Percentiles rank a stretch among this genome's conserved stretches.
Evolutionary conservation across 2,888 invertebrate species (phyloP).

Genomic region (Pseudococcus longispinus): DNA sequence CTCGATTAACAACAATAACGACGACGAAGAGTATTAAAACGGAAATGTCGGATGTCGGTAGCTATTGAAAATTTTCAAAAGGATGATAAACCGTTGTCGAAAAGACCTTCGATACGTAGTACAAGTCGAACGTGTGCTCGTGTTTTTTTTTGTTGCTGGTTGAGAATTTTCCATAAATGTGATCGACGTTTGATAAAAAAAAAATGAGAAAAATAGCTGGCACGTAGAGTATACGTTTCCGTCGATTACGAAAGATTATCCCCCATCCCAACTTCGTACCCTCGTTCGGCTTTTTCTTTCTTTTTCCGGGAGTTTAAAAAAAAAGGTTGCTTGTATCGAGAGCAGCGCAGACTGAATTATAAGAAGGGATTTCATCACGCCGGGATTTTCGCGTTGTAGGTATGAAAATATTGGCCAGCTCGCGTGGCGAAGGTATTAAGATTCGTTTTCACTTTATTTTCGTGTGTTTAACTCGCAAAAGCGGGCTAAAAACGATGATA

Average conservation of each 20-base stretch:
- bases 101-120: constrained; percentile 4
- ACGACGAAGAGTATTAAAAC: neutral
- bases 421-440: neutral
- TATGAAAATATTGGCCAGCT: neutral
- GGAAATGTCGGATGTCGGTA: neutral
- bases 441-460: neutral
- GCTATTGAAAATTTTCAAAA: constrained; percentile 4
- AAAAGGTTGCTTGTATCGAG: no score
- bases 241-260: neutral
- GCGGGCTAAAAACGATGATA: neutral
- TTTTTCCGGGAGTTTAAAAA: neutral
- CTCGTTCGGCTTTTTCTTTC: neutral
- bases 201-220: neutral
- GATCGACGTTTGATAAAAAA: neutral
- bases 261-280: neutral
- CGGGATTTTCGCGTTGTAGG: neutral
- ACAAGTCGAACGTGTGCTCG: neutral
- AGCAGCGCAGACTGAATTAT: neutral
- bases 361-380: neutral
- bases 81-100: neutral
- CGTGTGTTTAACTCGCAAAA: neutral
- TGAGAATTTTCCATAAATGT: neutral
- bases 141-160: neutral
- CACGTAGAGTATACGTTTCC: no score
- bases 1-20: neutral